Base-by-base conservation (phyloP, 2,113 vertebrate species). In the Myiopsitta monachus region DNA sequence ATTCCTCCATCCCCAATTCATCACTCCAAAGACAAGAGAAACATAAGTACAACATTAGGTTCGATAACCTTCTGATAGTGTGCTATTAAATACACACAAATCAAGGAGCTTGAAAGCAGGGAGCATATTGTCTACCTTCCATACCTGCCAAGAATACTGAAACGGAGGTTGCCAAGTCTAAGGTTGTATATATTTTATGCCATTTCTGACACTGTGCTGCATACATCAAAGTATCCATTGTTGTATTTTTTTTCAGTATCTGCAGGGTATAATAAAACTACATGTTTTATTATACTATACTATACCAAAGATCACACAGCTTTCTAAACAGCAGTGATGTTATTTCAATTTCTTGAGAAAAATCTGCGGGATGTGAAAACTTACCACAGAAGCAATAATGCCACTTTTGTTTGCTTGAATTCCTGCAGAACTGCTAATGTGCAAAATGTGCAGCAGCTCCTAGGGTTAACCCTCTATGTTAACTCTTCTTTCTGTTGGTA, bases 61-160 rank as follows among this genome's bases (percentile, higher is more conserved):
- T 78, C 27, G 76, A 88, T 94, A 93, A 81, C 77, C 83, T 95
- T 73, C 78, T 88, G 83, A 62, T 62, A 95, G 52, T 28, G 61
- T 72, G 62, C 61, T 83, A 90, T 79, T 94, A 87, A 95, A 91
- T n/a, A 79, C 18, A 88, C 47, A 90, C 52, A 94, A 91, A 90
- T 91, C 83, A 91, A 46, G 15, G 15, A 87, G 43, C 41, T 16
- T 79, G 54, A 43, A 88, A 82, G 46, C 41, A 87, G 46, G 24
- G 23, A 66, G 22, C 51, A 41, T 64, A 61, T 26, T 70, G 33
- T 76, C 33, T 80, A 26, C 28, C 36, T 92, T 90, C 38, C 66
- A 84, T 75, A 84, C 90, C 73, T 92, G 61, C 90, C 86, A 87
- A 82, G 49, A 87, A 41, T 52, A 87, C 49, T 92, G 83, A 91